These are phyloP conservation scores for Albula goreensis DNA, from an alignment of 2,113 vertebrate genomes.

Conservation along the genomic window DNA sequence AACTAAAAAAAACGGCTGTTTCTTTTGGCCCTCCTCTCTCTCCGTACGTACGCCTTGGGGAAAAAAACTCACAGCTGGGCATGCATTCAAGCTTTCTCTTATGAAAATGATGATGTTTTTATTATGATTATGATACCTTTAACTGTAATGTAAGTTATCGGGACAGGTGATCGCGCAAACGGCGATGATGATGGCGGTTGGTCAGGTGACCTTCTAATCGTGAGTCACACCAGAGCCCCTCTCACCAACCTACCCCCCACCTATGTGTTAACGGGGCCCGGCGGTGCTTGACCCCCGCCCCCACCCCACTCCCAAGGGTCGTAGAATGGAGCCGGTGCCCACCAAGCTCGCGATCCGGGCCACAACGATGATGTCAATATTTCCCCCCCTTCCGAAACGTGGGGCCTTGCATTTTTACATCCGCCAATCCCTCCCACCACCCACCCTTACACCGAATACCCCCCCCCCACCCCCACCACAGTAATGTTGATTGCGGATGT, in stretches of 20 bases:
- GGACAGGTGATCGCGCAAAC: background rate
- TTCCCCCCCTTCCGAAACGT: constrained; percentile 46
- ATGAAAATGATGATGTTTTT: background rate
- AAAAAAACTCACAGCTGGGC: background rate
- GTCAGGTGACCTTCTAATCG: constrained; percentile 53
- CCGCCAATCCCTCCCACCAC: constrained; percentile 27
- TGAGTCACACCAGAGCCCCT: constrained; percentile 46
- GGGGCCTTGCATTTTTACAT: constrained; percentile 41
- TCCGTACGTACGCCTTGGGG: too few species aligned
- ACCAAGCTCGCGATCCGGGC: constrained; percentile 30
- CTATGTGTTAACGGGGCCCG: constrained; percentile 23
- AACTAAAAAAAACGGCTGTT: background rate
- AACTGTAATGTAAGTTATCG: background rate
- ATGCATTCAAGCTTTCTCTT: background rate
- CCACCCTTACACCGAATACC: background rate
- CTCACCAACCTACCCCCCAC: background rate
- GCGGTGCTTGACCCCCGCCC: constrained; percentile 44
- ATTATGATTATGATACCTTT: background rate
- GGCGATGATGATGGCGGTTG: constrained; percentile 43
- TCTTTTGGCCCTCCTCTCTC: background rate
- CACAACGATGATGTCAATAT: constrained; percentile 77
- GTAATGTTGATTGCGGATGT: background rate
- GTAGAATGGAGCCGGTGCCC: constrained; percentile 26
- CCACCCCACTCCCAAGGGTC: constrained; percentile 42
- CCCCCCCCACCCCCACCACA: constrained; percentile 18